These are phyloP conservation scores for Setophaga petechia DNA, from an alignment of 2,113 vertebrate genomes.

Conservation along the genomic window DNA sequence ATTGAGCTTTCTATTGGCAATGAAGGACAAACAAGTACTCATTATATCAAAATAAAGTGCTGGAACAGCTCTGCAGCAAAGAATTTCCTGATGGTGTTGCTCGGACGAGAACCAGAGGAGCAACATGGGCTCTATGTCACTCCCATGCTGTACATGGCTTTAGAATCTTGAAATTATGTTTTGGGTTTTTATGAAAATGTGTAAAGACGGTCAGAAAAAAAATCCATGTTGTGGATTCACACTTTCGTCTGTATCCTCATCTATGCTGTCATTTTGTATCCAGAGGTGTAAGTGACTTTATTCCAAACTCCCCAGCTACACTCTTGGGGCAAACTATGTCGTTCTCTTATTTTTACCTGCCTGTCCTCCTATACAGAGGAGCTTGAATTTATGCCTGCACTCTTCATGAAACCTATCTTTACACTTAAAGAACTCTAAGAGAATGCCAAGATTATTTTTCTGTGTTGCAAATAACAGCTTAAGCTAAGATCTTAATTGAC, in stretches of 20 bases:
- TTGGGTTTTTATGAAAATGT: background rate
- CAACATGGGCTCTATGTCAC: background rate
- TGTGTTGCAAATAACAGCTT: background rate
- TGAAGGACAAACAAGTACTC: background rate
- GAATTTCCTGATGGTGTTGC: constrained; percentile 7
- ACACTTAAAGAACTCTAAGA: background rate
- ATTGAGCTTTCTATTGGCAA: background rate
- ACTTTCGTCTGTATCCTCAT: background rate
- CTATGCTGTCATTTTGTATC: background rate
- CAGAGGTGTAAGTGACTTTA: background rate
- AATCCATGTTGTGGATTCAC: background rate
- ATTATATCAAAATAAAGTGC: background rate
- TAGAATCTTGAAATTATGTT: background rate
- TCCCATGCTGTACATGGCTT: background rate
- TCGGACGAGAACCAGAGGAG: background rate
- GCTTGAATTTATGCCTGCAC: background rate
- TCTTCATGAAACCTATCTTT: background rate
- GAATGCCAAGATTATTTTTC: background rate
- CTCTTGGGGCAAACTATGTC: background rate
- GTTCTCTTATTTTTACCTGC: background rate
- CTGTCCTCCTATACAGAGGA: background rate
- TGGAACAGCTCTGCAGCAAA: constrained; percentile 17
- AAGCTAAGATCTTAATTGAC: background rate
- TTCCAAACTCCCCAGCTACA: background rate
- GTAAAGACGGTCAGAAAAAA: background rate